Conservation (phyloP, 1,140 invertebrate genomes). For the Andricus grossulariae region DNA sequence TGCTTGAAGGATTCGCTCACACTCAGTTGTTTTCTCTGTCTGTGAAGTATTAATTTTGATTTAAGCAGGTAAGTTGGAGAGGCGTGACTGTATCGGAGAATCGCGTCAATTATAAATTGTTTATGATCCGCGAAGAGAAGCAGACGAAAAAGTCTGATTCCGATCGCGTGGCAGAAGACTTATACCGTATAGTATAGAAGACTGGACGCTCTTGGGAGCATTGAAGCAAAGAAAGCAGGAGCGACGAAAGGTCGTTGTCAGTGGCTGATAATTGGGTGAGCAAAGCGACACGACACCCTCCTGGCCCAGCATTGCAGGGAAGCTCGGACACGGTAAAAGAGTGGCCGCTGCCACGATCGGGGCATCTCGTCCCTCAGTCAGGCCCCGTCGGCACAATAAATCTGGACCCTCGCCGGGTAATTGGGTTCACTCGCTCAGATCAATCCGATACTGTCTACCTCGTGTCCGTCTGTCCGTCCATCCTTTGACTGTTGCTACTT, state of each 20-base stretch:
- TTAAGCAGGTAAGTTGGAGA: constrained; percentile 22
- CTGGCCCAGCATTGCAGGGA: constrained; percentile 43
- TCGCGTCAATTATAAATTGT: constrained; percentile 74
- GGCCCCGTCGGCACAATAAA: constrained; percentile 70
- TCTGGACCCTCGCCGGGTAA: constrained; percentile 73
- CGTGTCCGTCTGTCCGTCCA: constrained; percentile 69
- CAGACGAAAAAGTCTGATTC: constrained; percentile 46
- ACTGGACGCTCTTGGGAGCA: constrained; percentile 33
- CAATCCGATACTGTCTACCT: constrained; percentile 75
- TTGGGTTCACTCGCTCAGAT: constrained; percentile 76
- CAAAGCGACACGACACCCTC: constrained; percentile 61
- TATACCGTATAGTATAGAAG: constrained; percentile 8
- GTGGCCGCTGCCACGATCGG: constrained; percentile 68
- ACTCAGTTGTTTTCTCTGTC: not conserved
- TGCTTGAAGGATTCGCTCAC: not conserved
- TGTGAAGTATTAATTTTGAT: constrained; percentile 25
- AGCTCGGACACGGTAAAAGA: constrained; percentile 61
- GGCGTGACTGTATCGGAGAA: constrained; percentile 62
- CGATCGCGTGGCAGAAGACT: constrained; percentile 37
- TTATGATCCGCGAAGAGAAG: constrained; percentile 63
- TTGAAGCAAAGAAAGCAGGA: constrained; percentile 28
- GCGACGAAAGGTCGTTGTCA: constrained; percentile 57
- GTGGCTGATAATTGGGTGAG: constrained; percentile 72
- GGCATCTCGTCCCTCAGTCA: constrained; percentile 67
- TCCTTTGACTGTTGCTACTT: constrained; percentile 49